Evolutionary conservation across 1,140 invertebrate genomes (phyloP), one percentile per base, ranked within the genome.

Genomic region (Eubasilissa regina): DNA sequence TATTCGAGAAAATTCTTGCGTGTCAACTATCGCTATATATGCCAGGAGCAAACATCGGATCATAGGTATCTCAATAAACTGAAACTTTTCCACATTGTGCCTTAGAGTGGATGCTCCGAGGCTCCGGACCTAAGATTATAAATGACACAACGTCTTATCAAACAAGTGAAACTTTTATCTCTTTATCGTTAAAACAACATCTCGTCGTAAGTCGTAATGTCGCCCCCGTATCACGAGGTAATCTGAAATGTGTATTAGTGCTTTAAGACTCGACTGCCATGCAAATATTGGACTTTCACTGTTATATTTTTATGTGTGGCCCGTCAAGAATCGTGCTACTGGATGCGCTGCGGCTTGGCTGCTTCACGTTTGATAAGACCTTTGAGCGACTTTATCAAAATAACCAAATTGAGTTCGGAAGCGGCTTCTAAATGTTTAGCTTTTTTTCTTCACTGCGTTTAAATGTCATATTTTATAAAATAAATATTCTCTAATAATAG

Each of bases 191-290:
- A 78, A 78, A 60, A 78, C 64, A 78, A 78, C 77, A 73, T 68
- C 66, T 70, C 25, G 62, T 70, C 62, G n/a, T n/a, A n/a, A n/a
- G n/a, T n/a, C n/a, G 51, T 51, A 58, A 70, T 78, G 77, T 72
- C 77, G 77, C 68, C 64, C 58, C 68, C 77, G 77, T 78, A 78
- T 78, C 77, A 73, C 66, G 66, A 70, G 55, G 68, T 78, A 78
- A 78, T 78, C 77, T 78, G 77, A 70, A 56, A 70, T 56, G 44
- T 53, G 43, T 58, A 77, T n/a, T 55, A 66, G 43, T 21, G 62
- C 44, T 17, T 72, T 60, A 56, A 60, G 58, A 21, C 75, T 44
- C 62, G 60, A 64, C 75, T 44, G 62, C 62, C n/a, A 13, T 13
- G 66, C 53, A 72, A 78, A 78, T 78, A 78, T 78, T 78, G 66